Percentiles rank a stretch among this genome's conserved stretches.
Conservation (phyloP, 2,113 vertebrate genomes). For the Nesoenas mayeri region DNA sequence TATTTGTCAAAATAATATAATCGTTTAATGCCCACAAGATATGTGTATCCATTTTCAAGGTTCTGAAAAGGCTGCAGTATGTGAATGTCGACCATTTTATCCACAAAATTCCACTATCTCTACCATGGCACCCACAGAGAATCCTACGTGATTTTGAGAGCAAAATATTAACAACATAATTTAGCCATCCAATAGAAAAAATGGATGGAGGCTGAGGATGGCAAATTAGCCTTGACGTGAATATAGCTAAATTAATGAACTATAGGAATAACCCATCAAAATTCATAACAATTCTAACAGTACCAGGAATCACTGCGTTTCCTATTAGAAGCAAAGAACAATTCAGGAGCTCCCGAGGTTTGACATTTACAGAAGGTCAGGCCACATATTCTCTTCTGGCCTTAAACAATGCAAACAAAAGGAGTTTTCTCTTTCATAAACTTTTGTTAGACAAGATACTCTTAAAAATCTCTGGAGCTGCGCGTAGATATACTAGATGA, state of each 20-base stretch:
- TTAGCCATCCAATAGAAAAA: neutral
- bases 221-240: neutral
- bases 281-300: neutral
- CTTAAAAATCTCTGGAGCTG: neutral
- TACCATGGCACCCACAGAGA: neutral
- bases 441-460: conserved; percentile 25
- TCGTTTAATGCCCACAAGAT: fast-evolving
- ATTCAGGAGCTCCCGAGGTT: neutral
- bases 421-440: neutral
- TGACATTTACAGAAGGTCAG: conserved; percentile 56
- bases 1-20: neutral
- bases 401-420: conserved; percentile 25
- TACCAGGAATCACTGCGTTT: neutral
- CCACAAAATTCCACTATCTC: neutral
- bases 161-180: neutral
- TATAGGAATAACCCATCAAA: neutral
- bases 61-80: fast-evolving
- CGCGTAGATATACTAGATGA: neutral
- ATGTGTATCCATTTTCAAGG: fast-evolving
- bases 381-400: neutral
- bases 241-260: neutral
- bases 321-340: neutral
- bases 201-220: neutral
- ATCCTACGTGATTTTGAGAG: fast-evolving
- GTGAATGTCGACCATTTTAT: too few species aligned